phyloP scores from a whole-genome alignment of 2,113 vertebrate genomes.

The Opisthocomus hoazin region DNA sequence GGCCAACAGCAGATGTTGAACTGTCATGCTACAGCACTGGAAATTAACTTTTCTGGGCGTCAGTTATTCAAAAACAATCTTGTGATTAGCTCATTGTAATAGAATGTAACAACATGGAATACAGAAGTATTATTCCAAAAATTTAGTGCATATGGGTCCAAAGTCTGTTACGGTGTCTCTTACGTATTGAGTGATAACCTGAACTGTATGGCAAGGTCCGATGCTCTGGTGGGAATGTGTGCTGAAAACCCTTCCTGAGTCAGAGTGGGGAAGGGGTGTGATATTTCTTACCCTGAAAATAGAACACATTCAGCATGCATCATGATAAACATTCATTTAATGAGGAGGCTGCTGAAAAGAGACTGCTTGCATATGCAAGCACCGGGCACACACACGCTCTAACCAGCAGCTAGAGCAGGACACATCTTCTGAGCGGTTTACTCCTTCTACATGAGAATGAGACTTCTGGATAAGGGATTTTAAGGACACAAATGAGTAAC shows the following conservation, averaged over 20 bases:
- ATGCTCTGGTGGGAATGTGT: background rate
- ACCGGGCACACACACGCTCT: too few species aligned
- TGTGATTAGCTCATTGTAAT: background rate
- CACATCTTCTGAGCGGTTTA: background rate
- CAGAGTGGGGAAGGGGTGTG: background rate
- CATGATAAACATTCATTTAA: background rate
- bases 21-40: rapidly evolving
- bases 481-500: background rate
- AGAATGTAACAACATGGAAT: background rate
- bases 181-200: background rate
- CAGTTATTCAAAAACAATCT: background rate
- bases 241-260: background rate
- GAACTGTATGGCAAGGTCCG: background rate
- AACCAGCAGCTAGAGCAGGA: background rate
- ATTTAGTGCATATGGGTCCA: background rate
- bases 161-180: background rate
- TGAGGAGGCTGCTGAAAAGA: background rate
- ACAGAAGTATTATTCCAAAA: background rate
- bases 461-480: background rate
- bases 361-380: background rate
- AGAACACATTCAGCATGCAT: background rate
- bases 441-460: background rate
- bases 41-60: background rate
- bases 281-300: background rate
- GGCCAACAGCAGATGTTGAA: constrained; percentile 1